Base-by-base conservation (phyloP, 2,888 invertebrate genomes). In the Limnephilus rhombicus region DNA sequence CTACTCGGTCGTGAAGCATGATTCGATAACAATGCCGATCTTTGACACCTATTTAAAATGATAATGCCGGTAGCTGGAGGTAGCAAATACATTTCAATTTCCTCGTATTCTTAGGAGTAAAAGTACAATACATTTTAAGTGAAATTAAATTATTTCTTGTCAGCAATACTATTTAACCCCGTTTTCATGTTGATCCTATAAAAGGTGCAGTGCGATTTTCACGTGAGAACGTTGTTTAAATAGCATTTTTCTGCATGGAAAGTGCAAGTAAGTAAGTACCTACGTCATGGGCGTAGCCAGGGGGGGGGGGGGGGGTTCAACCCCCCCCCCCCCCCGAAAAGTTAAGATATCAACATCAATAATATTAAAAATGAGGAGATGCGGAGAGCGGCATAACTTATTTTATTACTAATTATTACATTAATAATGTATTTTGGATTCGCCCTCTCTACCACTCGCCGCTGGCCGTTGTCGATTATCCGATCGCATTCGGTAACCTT, bases 21-120 rank as follows among this genome's bases (percentile, higher is more conserved):
- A 83, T 83, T 31, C 34, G 5, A 83, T 34, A 83, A 83, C 37
- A 83, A 83, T 83, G 83, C 18, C 37, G 31, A 37, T 83, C 83
- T 83, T 37, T 34, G 83, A 83, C 34, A 34, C 83, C 83, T 15
- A 34, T 37, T 37, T 34, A 82, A 18, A 68, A 68, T n/a, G 68
- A 68, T 68, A 68, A 68, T 68, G 68, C 68, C 68, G 68, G 68
- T 68, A 68, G 68, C 68, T 68, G 24, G 68, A 68, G 24, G 68
- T n/a, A n/a, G 68, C 68, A 68, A 68, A 68, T 7, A 68, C 68
- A 68, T n/a, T 68, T 68, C 24, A 68, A 68, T n/a, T 68, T 68
- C 68, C 68, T 24, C 68, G 68, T 68, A 68, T 24, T 24, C 24
- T n/a, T 24, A 18, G 24, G 5, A 68, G 24, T 7, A 15, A 15